Percentiles rank a stretch among this genome's conserved stretches.
Evolutionary conservation across 1,140 invertebrate species (phyloP).

Genomic region (Pachyrhynchus sulphureomaculatus): DNA sequence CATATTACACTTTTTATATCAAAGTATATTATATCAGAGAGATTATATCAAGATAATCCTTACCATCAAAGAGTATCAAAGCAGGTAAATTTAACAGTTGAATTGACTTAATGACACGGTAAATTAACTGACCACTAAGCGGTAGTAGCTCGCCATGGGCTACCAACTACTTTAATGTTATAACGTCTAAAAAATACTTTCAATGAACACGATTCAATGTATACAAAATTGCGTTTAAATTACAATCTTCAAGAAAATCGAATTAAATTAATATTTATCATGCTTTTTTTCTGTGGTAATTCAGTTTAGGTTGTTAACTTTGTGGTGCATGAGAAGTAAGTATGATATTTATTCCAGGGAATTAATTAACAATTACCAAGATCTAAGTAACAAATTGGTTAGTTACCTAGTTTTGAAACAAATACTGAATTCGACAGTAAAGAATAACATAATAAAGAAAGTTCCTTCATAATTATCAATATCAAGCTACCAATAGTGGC

Average conservation of each 20-base stretch:
- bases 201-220: slow-evolving; percentile 22
- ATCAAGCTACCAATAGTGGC: too few relatives aligned
- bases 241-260: slow-evolving; percentile 29
- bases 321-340: too few relatives aligned
- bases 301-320: too few relatives aligned
- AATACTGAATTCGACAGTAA: too few relatives aligned
- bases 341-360: too few relatives aligned
- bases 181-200: slow-evolving; percentile 18
- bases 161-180: slow-evolving; percentile 19
- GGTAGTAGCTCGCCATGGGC: slow-evolving; percentile 25
- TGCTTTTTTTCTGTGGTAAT: background rate
- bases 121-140: slow-evolving; percentile 30
- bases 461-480: too few relatives aligned
- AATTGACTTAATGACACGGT: slow-evolving; percentile 31
- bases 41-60: slow-evolving; percentile 18
- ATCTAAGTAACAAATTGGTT: too few relatives aligned
- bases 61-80: slow-evolving; percentile 23
- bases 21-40: background rate
- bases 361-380: too few relatives aligned
- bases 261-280: slow-evolving; percentile 21
- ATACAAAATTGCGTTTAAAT: slow-evolving; percentile 34
- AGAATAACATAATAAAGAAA: too few relatives aligned
- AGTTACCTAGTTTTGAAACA: too few relatives aligned
- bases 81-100: slow-evolving; percentile 31
- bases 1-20: slow-evolving; percentile 9